phyloP scores from a whole-genome alignment of 2,113 vertebrate genomes.

The Naja naja region DNA sequence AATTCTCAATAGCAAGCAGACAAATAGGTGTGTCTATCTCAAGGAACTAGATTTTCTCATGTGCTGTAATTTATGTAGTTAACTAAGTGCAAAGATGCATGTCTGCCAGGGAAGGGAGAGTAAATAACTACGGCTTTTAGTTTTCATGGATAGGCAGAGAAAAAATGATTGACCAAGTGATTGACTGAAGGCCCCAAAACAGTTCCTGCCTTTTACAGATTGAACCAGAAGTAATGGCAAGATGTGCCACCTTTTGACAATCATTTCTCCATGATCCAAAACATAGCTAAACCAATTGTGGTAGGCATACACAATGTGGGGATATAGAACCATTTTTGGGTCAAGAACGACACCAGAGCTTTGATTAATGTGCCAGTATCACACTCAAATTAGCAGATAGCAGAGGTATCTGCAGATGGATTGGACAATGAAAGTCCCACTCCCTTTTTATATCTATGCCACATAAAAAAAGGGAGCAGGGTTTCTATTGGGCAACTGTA shows the following conservation, averaged over 20 bases:
- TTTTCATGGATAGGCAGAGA: not conserved
- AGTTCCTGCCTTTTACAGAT: not conserved
- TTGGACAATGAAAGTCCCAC: not conserved
- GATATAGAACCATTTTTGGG: not conserved
- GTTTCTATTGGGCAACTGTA: not conserved
- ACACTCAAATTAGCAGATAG: not conserved
- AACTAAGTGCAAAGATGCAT: slow-evolving; percentile 14
- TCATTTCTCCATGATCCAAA: not conserved
- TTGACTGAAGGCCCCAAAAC: not conserved
- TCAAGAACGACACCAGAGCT: not conserved
- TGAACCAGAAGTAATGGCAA: too few relatives aligned
- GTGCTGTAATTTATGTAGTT: slow-evolving; percentile 13
- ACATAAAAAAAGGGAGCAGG: not conserved
- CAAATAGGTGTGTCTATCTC: slow-evolving; percentile 23
- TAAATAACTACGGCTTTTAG: not conserved
- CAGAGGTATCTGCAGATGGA: not conserved
- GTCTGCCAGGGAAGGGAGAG: not conserved
- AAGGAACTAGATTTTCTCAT: slow-evolving; percentile 32
- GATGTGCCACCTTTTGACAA: too few relatives aligned
- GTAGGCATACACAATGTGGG: not conserved
- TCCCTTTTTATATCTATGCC: not conserved
- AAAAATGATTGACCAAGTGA: not conserved
- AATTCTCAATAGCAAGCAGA: slow-evolving; percentile 29
- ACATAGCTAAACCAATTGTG: not conserved
- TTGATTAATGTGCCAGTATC: not conserved